phyloP scores from a whole-genome alignment of 2,888 invertebrate genomes.

The Caenorhabditis becei region DNA sequence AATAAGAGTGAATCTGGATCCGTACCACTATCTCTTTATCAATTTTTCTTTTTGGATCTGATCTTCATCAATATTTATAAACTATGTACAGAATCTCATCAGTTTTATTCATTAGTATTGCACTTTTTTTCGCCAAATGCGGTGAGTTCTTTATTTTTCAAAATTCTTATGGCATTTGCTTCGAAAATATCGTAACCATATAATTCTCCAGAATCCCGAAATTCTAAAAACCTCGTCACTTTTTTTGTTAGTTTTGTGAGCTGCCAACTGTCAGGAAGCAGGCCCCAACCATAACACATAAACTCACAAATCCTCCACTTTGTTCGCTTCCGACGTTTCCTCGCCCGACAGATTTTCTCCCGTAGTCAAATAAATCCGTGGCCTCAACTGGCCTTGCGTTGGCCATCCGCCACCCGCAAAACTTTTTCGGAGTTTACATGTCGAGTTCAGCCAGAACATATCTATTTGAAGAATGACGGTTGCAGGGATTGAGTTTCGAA shows the following conservation, averaged over 20 bases:
- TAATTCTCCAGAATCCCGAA: no score
- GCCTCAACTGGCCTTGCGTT: background rate
- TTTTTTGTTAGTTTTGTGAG: background rate
- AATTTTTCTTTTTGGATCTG: constrained; percentile 9
- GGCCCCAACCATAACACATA: constrained; percentile 40
- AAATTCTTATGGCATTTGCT: background rate
- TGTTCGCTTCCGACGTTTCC: constrained; percentile 15
- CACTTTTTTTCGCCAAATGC: constrained; percentile 45
- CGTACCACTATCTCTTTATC: constrained; percentile 5
- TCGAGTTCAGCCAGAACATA: constrained; percentile 12
- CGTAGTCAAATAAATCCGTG: constrained; percentile 47
- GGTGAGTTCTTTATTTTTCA: constrained; percentile 43
- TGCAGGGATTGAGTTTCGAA: background rate
- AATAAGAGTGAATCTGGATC: constrained; percentile 39
- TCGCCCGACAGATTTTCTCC: constrained; percentile 21
- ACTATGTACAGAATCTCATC: constrained; percentile 47
- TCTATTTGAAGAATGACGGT: constrained; percentile 32
- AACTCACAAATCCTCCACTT: constrained; percentile 23
- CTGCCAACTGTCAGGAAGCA: constrained; percentile 5
- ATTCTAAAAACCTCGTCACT: background rate
- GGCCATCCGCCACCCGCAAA: constrained; percentile 43
- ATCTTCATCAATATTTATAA: background rate
- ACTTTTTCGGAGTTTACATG: constrained; percentile 13
- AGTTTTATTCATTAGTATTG: constrained; percentile 32
- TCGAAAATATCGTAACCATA: no score